phyloP scores from a whole-genome alignment of 2,113 vertebrate species.

The Illadopsis cleaveri region DNA sequence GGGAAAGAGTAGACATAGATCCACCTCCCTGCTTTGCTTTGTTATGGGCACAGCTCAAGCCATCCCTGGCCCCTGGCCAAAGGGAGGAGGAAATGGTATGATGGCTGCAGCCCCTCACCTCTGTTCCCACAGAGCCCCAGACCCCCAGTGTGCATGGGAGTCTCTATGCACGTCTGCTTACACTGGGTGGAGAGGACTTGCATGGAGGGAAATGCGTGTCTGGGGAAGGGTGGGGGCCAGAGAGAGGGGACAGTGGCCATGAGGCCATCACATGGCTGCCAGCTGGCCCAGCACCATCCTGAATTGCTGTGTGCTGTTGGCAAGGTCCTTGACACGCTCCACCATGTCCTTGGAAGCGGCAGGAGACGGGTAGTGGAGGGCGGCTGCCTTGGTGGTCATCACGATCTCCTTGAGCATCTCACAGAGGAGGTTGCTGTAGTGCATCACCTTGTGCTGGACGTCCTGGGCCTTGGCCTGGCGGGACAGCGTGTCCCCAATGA shows the following conservation, averaged over 20 bases:
- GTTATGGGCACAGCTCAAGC: conserved; percentile 61
- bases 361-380: conserved; percentile 91
- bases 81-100: neutral
- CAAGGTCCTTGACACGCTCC: conserved; percentile 89
- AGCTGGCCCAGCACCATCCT: conserved; percentile 90
- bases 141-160: neutral
- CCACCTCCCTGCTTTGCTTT: conserved; percentile 52
- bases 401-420: conserved; percentile 96
- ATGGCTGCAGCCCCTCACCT: neutral
- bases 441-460: conserved; percentile 86
- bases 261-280: conserved; percentile 78
- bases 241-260: neutral
- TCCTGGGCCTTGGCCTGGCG: conserved; percentile 92
- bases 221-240: neutral
- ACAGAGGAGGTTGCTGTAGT: conserved; percentile 93
- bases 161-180: conserved; percentile 82
- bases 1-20: neutral
- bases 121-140: neutral
- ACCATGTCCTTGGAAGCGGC: conserved; percentile 90
- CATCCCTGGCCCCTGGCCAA: neutral
- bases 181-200: neutral
- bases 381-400: conserved; percentile 90
- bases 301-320: conserved; percentile 92
- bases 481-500: conserved; percentile 95
- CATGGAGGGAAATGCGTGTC: neutral